Evolutionary conservation across 2,113 vertebrate species (phyloP).

Genomic region (Hiodon alosoides): DNA sequence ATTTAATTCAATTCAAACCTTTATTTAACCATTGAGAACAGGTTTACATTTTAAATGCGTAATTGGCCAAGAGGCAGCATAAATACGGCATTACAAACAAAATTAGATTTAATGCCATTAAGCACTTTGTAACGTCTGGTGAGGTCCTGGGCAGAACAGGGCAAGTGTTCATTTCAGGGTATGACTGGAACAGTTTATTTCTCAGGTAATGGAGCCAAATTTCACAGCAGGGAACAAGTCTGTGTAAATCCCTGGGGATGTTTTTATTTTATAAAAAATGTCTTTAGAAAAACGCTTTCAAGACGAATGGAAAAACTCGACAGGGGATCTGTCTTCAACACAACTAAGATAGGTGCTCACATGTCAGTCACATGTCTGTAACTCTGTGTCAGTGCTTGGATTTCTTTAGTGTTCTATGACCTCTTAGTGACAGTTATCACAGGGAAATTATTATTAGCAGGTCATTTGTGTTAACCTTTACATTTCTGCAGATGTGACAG

Average conservation of each 20-base stretch:
- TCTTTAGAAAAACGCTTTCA: conserved; percentile 7
- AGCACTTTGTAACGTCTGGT: no score
- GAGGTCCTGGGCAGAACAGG: neutral
- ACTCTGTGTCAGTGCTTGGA: neutral
- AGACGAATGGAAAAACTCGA: neutral
- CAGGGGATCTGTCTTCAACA: neutral
- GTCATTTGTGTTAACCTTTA: no score
- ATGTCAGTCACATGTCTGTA: conserved; percentile 1
- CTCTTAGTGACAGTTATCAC: neutral
- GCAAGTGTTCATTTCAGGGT: neutral
- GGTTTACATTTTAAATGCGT: no score
- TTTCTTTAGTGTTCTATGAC: neutral
- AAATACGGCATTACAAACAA: neutral
- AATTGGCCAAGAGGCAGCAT: no score
- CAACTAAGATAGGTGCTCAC: neutral
- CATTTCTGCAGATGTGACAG: no score
- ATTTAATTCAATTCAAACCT: no score
- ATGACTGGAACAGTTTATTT: neutral
- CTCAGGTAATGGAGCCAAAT: neutral
- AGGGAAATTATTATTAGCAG: neutral
- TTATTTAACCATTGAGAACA: no score
- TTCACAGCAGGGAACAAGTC: neutral
- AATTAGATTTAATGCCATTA: neutral
- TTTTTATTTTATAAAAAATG: conserved; percentile 1
- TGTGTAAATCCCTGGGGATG: neutral